A percentile compares a stretch with the other conserved stretches of the same genome.
Evolutionary conservation across 2,113 vertebrate species (phyloP).

Genomic region (Campylomormyrus numenius): DNA sequence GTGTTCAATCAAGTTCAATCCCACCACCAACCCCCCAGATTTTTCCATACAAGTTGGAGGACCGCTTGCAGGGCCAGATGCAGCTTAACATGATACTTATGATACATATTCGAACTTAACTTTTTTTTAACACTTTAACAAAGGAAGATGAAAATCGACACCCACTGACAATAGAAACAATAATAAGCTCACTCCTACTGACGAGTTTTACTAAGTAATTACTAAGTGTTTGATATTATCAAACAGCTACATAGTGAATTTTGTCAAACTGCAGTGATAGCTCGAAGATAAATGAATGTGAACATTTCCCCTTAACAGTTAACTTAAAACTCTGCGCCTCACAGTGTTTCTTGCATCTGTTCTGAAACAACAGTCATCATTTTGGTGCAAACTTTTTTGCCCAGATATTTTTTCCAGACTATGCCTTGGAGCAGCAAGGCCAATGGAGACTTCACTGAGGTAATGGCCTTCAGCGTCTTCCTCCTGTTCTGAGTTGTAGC

Average conservation of each 20-base stretch:
- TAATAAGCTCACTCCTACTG: background rate
- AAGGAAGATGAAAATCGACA: background rate
- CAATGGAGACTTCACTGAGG: background rate
- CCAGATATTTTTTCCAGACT: background rate
- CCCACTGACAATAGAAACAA: background rate
- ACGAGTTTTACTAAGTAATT: too few relatives aligned
- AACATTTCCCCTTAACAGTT: background rate
- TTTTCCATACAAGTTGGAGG: background rate
- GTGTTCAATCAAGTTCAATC: background rate
- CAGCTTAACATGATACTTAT: background rate
- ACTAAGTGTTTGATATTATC: background rate
- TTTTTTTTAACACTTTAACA: background rate
- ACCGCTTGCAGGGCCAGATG: background rate
- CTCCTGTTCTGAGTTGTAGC: background rate
- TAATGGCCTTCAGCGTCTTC: background rate
- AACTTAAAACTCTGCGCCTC: background rate
- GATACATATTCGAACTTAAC: background rate
- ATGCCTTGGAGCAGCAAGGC: background rate
- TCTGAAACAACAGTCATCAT: background rate
- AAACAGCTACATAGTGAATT: background rate
- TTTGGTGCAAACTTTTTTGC: background rate
- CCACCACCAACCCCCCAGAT: background rate
- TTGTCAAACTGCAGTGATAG: background rate
- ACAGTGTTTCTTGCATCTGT: background rate
- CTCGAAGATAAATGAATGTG: background rate